These are phyloP conservation scores for Lagria hirta DNA, from an alignment of 2,888 invertebrate genomes.

Conservation along the genomic window DNA sequence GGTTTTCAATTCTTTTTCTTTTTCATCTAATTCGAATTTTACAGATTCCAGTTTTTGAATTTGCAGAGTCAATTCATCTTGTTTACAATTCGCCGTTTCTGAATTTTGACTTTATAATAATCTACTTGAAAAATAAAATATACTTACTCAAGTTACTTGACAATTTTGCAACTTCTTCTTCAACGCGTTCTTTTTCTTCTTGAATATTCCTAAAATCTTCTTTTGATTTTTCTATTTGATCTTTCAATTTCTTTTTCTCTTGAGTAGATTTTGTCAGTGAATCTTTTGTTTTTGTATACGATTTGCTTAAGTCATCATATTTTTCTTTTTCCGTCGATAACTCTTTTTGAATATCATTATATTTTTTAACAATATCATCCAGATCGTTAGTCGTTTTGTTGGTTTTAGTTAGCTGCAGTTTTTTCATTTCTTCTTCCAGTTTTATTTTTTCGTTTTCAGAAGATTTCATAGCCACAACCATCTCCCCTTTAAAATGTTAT, in stretches of 20 bases:
- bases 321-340: conserved; percentile 58
- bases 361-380: conserved; percentile 58
- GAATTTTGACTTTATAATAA: conserved; percentile 7
- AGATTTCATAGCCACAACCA: conserved; percentile 63
- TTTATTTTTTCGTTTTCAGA: conserved; percentile 57
- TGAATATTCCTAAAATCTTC: conserved; percentile 54
- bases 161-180: conserved; percentile 50
- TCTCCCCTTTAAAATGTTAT: too few relatives aligned
- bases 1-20: conserved; percentile 65
- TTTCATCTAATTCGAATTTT: conserved; percentile 64
- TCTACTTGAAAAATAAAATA: conserved; percentile 11
- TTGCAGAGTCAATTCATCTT: conserved; percentile 58
- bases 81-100: conserved; percentile 61
- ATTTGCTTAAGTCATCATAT: conserved; percentile 57
- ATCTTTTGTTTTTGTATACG: conserved; percentile 53
- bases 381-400: conserved; percentile 48
- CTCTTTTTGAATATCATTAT: conserved; percentile 57
- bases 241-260: conserved; percentile 60
- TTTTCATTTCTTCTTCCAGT: conserved; percentile 54
- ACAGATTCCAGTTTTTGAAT: conserved; percentile 66
- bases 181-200: conserved; percentile 59
- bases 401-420: conserved; percentile 44
- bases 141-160: conserved; percentile 40
- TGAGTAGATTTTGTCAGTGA: conserved; percentile 60
- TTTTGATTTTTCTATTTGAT: conserved; percentile 56